Conservation (phyloP, 2,113 vertebrate genomes). For the Oncorhynchus tshawytscha region DNA sequence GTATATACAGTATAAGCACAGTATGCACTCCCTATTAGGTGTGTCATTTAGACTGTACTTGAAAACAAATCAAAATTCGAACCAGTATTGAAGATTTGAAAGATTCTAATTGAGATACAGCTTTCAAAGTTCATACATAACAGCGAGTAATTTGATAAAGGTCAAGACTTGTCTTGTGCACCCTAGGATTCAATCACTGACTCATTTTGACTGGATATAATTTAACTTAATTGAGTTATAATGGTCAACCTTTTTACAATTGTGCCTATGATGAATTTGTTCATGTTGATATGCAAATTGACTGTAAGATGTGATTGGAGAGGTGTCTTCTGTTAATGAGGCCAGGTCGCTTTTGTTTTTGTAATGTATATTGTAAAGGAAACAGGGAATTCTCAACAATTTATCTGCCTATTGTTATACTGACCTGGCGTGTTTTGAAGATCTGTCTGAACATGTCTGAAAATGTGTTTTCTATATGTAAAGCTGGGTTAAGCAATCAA, state of each 20-base stretch:
- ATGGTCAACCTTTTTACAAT: constrained; percentile 9
- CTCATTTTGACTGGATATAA: not conserved
- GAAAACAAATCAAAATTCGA: no score
- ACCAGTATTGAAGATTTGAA: not conserved
- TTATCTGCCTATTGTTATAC: no score
- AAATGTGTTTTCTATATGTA: no score
- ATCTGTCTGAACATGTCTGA: no score
- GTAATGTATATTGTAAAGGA: no score
- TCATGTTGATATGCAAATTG: not conserved
- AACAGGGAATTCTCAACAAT: no score
- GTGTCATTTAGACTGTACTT: no score
- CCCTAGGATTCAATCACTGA: not conserved
- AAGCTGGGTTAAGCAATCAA: no score
- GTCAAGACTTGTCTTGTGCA: constrained; percentile 26
- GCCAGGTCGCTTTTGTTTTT: no score
- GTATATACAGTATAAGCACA: no score
- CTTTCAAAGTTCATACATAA: constrained; percentile 12
- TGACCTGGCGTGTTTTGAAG: no score
- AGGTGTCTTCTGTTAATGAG: not conserved
- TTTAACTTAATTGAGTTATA: constrained; percentile 6
- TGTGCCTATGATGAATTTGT: constrained; percentile 3
- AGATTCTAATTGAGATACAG: not conserved
- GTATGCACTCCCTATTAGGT: no score
- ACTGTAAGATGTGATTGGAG: not conserved
- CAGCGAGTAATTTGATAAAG: constrained; percentile 25